phyloP scores from a whole-genome alignment of 2,797 vertebrate species.

The Fundulus diaphanus region DNA sequence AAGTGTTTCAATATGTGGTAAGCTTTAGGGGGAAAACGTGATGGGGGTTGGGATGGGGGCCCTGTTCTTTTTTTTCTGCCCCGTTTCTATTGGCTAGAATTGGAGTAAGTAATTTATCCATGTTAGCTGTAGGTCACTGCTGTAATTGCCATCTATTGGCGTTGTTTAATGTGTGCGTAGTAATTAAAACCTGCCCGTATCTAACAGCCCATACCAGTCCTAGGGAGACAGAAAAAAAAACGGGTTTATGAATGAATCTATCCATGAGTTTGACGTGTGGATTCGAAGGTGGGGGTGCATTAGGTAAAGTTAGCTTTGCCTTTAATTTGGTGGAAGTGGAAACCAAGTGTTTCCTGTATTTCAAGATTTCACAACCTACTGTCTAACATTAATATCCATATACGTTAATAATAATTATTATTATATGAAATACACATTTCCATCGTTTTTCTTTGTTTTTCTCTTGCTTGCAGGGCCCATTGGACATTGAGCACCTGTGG shows the following conservation, averaged over 20 bases:
- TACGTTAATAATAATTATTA: not conserved
- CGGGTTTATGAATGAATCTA: constrained; percentile 50
- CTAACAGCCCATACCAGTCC: constrained; percentile 35
- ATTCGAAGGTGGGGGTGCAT: constrained; percentile 10
- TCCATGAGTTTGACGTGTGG: constrained; percentile 19
- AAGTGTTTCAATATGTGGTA: constrained; percentile 99
- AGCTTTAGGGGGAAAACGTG: constrained; percentile 73
- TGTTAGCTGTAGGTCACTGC: constrained; percentile 44
- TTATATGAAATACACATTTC: not conserved
- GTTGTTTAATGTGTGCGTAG: constrained; percentile 39
- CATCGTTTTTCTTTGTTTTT: not conserved
- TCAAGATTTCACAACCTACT: constrained; percentile 15
- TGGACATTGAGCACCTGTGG: constrained; percentile 62
- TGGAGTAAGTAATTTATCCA: constrained; percentile 57
- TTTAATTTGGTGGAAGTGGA: constrained; percentile 67
- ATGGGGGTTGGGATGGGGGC: constrained; percentile 77
- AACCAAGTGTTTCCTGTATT: constrained; percentile 22
- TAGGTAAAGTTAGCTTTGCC: constrained; percentile 48
- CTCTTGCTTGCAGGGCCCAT: constrained; percentile 48
- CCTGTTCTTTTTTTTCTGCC: constrained; percentile 44
- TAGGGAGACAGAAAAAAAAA: not conserved
- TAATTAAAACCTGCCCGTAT: constrained; percentile 35
- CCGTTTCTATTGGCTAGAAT: constrained; percentile 53
- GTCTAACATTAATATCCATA: not conserved
- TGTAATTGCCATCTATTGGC: constrained; percentile 44